phyloP scores from a whole-genome alignment of 2,113 vertebrate species.

The Nibea coibor region DNA sequence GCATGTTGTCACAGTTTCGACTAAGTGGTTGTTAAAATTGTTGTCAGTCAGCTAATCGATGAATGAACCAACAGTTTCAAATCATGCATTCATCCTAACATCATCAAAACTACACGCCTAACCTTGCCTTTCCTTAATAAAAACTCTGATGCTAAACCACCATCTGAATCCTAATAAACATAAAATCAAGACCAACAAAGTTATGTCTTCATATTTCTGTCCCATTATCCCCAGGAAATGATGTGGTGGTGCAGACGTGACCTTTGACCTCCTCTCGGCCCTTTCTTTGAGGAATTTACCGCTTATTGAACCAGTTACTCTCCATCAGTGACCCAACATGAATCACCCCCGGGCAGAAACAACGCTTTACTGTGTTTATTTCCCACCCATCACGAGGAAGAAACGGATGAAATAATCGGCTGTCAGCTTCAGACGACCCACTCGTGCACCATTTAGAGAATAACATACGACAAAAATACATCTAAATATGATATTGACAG shows the following conservation, averaged over 20 bases:
- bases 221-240: not conserved
- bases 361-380: slow-evolving; percentile 42
- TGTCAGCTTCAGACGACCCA: slow-evolving; percentile 5
- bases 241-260: slow-evolving; percentile 7
- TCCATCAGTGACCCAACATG: slow-evolving; percentile 40
- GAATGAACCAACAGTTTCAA: not conserved
- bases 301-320: slow-evolving; percentile 36
- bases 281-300: not conserved
- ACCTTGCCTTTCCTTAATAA: not conserved
- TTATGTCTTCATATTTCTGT: not conserved
- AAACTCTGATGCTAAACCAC: not conserved
- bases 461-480: not conserved
- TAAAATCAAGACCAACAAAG: not conserved
- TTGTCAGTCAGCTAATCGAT: not conserved
- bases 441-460: not conserved
- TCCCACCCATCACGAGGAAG: slow-evolving; percentile 16
- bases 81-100: not conserved
- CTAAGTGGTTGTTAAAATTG: not conserved
- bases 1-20: not conserved
- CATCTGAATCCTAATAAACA: not conserved
- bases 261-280: slow-evolving; percentile 51
- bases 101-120: not conserved
- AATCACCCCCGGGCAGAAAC: slow-evolving; percentile 29
- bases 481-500: not conserved
- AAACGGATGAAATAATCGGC: not conserved